Base-by-base conservation (phyloP, 2,797 vertebrate species). In the Ctenopoma kingsleyae region DNA sequence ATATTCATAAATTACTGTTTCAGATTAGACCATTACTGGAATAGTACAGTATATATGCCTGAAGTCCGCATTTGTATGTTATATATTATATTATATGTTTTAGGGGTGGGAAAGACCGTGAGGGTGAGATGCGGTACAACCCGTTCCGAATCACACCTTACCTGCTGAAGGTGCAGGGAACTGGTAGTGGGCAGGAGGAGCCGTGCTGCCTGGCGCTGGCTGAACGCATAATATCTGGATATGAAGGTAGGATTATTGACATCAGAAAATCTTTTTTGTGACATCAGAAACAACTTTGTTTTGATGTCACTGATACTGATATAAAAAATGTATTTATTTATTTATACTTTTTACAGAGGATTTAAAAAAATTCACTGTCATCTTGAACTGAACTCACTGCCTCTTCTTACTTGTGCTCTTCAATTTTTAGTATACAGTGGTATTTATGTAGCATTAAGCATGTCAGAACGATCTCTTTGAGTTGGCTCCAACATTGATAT, bases 191-290 rank as follows among this genome's bases (percentile, higher is more conserved):
- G 1, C 94, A 91, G 4, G 94, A 94, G 13, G 95, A 96, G 35
- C 91, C 94, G 0, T 97, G 97, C 83, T 98, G 96, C 51, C 85
- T 99, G 55, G 93, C 91, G 0, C 85, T 97, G 80, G 95, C 93
- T 25, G 96, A 97, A 76, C 96, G 95, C 83, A 95, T 96, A 80
- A 96, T 95, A 86, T 98, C 97, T 58, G 97, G 96, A 91, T 98
- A 97, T 11, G 95, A 97, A 91, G 97, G 97, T 96, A 86, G 71
- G 87, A 6, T 10, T 38, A 41, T 44, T n/a, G 38, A 8, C 35
- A 61, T 25, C n/a, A 16, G 38, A 55, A 46, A 23, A 23, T 17
- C 13, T 10, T 40, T 15, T 32, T 32, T 32, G 30, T 32, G 30
- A 8, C 7, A 32, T 32, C 30, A 32, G 7, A 9, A 27, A 5